Evolutionary conservation across 2,797 vertebrate species (phyloP), one percentile per base, ranked within the genome.

Genomic region (Eulemur coronatus): DNA sequence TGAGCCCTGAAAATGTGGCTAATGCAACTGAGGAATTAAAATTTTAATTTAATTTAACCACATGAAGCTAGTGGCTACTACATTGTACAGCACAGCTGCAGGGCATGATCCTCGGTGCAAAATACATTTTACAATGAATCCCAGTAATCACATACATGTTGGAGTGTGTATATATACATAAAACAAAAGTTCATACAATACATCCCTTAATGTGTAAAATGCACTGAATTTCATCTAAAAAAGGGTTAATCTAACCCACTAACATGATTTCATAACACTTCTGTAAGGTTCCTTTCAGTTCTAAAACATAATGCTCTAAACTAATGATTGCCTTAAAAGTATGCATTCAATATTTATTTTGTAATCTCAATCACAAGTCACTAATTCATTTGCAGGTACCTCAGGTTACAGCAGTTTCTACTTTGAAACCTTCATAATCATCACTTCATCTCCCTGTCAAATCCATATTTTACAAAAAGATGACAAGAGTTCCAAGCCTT

Each of bases 211-310:
- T 73, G 89, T 33, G 2, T 69, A 85, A 84, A 93, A 94, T 89
- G 35, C 13, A 87, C 63, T 92, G 57, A 81, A 94, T 90, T 89
- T 94, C 84, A 97, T 73, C 73, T 92, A n/a, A 52, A 85, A 72
- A 81, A 81, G 30, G 82, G 69, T 72, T 92, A 67, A 93, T 75
- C 43, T 43, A 95, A 87, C n/a, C 10, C 41, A 92, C 20, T 61
- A 94, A 93, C 28, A 89, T 35, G 14, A 70, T 41, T 96, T 93
- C 38, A 7, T 86, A 96, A 82, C 50, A 97, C 28, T 43, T 38
- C 26, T 89, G 26, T 89, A 87, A 76, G 28, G 20, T 65, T 96
- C 65, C 63, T 94, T 94, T 95, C 85, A 78, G 30, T 43, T 96
- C 73, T 96, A 89, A 94, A 94, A 89, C 67, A 91, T 50, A 65